These are phyloP conservation scores for Crioceris asparagi DNA, from an alignment of 2,888 invertebrate genomes.

Conservation along the genomic window DNA sequence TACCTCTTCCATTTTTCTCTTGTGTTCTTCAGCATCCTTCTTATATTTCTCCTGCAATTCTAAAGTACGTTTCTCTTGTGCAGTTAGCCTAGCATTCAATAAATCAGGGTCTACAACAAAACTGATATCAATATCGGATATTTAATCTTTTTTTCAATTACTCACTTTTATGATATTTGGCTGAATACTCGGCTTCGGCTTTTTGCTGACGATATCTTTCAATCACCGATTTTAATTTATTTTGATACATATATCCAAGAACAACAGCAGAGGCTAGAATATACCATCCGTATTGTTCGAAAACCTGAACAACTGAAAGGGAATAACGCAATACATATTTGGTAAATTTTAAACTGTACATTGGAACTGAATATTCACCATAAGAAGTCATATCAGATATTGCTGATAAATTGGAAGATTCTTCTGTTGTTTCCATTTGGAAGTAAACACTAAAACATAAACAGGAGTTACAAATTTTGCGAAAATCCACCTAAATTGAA, in stretches of 20 bases:
- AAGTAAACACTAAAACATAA: too few species aligned
- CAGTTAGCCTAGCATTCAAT: constrained; percentile 28
- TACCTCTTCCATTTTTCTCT: constrained; percentile 35
- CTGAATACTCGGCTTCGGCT: constrained; percentile 35
- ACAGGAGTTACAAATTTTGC: too few species aligned
- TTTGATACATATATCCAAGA: constrained; percentile 31
- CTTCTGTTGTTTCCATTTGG: too few species aligned
- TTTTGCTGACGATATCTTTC: constrained; percentile 29
- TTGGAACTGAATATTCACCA: too few species aligned
- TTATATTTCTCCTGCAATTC: constrained; percentile 38
- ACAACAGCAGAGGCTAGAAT: constrained; percentile 26
- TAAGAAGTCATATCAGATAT: too few species aligned
- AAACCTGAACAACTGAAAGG: constrained; percentile 20
- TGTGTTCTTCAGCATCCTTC: constrained; percentile 28
- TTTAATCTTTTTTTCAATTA: neutral
- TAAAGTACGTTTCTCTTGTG: constrained; percentile 33
- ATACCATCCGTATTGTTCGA: constrained; percentile 36
- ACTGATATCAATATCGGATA: neutral
- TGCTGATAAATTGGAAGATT: too few species aligned
- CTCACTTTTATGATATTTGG: constrained; percentile 41
- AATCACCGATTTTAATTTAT: constrained; percentile 29
- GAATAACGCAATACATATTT: too few species aligned
- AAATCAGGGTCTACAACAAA: constrained; percentile 38
- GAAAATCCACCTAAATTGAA: too few species aligned
- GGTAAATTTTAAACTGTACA: too few species aligned